Evolutionary conservation across 92 coral and sea anemone genomes (phyloP).

Genomic region (Zoanthus gigantus): DNA sequence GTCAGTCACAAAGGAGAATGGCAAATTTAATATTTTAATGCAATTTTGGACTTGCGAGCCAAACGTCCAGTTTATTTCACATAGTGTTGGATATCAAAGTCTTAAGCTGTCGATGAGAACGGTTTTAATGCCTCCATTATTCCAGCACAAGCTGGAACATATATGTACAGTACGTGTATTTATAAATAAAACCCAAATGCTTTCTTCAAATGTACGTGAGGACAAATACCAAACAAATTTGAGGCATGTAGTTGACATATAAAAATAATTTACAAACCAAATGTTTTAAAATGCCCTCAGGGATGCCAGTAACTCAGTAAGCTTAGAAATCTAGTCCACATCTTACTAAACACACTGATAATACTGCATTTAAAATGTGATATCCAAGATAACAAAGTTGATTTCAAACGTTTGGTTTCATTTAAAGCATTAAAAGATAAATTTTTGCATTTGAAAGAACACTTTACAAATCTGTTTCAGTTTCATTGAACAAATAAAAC

Average conservation of each 20-base stretch:
- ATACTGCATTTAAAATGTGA: neutral
- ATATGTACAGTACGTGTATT: neutral
- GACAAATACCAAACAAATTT: slow-evolving; percentile 35
- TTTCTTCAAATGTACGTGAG: slow-evolving; percentile 8
- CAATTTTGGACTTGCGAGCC: too few species aligned
- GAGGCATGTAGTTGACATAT: neutral
- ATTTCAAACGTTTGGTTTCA: neutral
- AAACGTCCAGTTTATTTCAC: too few species aligned
- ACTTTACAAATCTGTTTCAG: neutral
- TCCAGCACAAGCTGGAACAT: neutral
- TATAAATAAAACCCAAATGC: neutral
- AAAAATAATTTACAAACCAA: slow-evolving; percentile 1
- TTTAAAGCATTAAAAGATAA: neutral
- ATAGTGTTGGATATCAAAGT: too few species aligned
- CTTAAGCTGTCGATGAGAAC: too few species aligned
- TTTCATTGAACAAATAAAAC: neutral
- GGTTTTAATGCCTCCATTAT: neutral
- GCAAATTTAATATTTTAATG: too few species aligned
- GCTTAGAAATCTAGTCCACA: neutral
- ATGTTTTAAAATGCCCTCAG: neutral
- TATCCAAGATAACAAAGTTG: neutral
- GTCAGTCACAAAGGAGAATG: too few species aligned
- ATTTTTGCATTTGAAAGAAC: neutral
- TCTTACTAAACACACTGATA: neutral
- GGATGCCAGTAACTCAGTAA: neutral